Evolutionary conservation across 2,888 invertebrate species (phyloP), one percentile per base, ranked within the genome.

Genomic region (Nomada ruficornis): DNA sequence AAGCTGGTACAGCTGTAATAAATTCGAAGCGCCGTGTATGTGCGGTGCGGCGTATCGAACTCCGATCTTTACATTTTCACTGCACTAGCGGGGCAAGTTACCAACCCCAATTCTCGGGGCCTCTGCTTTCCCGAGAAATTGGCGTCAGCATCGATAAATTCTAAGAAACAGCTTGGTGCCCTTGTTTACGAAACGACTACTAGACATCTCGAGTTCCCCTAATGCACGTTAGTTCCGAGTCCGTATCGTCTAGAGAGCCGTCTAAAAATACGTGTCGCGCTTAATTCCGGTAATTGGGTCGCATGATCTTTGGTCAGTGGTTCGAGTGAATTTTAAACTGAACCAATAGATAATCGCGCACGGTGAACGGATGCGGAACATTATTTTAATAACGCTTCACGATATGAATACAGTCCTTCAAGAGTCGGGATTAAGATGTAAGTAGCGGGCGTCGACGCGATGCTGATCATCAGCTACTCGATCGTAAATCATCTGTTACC

Each of bases 331-430:
- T 65, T 67, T 23, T 52, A 29, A 54, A 23, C 50, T 54, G 42
- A 60, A 23, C 47, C 23, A 36, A 29, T 74, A 74, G 47, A 59
- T 65, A 68, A 55, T 50, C 42, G 59, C 1, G n/a, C 50, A n/a
- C 13, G 18, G 26, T 10, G 47, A 57, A 82, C 82, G 83, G 83
- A 82, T 75, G 83, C 77, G 52, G 63, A 71, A 36, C 71, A 83
- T 83, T 82, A 83, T 71, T 82, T 75, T 82, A 82, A 83, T 77
- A 54, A 83, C 74, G 59, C 50, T 57, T 54, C 65, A 71, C 77
- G 54, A 77, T 64, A 54, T 15, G 74, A 82, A 44, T 55, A 55
- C 59, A 60, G 59, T 60, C 62, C 74, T 74, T 70, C 62, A n/a
- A 57, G 15, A 42, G 13, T 18, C 52, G 10, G 52, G 26, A 67